Conservation (phyloP, 2,797 vertebrate genomes). For the Peromyscus melanophrys region DNA sequence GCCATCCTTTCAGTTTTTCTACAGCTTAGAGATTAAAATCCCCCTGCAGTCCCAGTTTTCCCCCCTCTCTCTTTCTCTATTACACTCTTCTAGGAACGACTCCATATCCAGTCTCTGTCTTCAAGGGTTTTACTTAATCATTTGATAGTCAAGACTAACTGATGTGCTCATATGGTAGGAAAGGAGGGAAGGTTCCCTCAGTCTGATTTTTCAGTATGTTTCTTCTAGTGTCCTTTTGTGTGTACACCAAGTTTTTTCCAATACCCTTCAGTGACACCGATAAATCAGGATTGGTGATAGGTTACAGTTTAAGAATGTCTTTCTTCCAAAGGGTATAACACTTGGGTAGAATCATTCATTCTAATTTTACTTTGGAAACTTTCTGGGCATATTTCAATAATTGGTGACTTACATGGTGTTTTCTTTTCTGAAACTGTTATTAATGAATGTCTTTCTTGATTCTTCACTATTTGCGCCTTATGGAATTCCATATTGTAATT, state of each 20-base stretch:
- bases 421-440: background rate
- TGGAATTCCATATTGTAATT: background rate
- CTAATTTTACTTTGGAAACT: background rate
- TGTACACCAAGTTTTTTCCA: background rate
- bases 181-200: too few species aligned
- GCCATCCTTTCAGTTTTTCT: background rate
- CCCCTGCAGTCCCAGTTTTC: background rate
- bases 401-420: background rate
- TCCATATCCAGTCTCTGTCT: background rate
- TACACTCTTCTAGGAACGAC: background rate
- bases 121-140: background rate
- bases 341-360: background rate
- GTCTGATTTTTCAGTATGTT: background rate
- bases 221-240: background rate
- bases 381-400: background rate
- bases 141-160: background rate
- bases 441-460: background rate
- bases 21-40: background rate
- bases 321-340: background rate
- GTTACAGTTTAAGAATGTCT: background rate
- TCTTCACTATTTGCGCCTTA: background rate
- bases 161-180: too few species aligned
- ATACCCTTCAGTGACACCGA: background rate
- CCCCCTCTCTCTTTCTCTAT: background rate
- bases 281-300: background rate